These are phyloP conservation scores for Chironomus tentans DNA, from an alignment of 2,888 invertebrate genomes.

Conservation along the genomic window DNA sequence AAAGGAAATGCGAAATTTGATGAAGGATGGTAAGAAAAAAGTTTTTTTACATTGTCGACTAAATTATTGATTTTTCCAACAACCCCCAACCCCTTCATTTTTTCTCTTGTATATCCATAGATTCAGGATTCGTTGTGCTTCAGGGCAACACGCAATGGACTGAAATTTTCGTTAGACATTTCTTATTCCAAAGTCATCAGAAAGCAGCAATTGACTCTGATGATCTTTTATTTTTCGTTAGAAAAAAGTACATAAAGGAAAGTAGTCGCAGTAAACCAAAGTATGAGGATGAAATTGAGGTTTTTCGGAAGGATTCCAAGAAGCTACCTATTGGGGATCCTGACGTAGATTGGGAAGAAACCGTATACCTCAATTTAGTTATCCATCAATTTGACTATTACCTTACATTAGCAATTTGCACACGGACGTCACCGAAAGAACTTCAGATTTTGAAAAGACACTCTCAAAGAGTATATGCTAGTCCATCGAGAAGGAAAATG, in stretches of 20 bases:
- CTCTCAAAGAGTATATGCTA: conserved; percentile 93
- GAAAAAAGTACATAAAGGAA: conserved; percentile 81
- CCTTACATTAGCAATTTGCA: conserved; percentile 94
- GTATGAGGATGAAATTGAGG: conserved; percentile 85
- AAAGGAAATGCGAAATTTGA: conserved; percentile 79
- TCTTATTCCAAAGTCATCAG: conserved; percentile 80
- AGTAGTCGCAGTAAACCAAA: conserved; percentile 80
- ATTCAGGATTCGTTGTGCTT: conserved; percentile 84
- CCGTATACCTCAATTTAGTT: conserved; percentile 93
- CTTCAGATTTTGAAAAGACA: conserved; percentile 88
- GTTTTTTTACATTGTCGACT: background rate
- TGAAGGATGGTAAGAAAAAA: conserved; percentile 65
- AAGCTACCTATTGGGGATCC: conserved; percentile 94
- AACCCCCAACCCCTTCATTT: background rate
- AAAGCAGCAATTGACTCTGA: conserved; percentile 74
- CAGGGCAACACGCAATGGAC: conserved; percentile 95
- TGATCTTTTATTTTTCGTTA: conserved; percentile 91
- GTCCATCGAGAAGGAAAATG: conserved; percentile 94
- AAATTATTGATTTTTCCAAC: conserved; percentile 25
- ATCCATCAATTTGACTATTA: conserved; percentile 99
- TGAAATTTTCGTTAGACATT: conserved; percentile 87
- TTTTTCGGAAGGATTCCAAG: conserved; percentile 93
- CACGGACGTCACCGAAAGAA: conserved; percentile 93
- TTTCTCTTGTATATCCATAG: conserved; percentile 44
- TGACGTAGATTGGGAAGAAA: conserved; percentile 95